These are phyloP conservation scores for Galleria mellonella DNA, from an alignment of 1,140 invertebrate species.

Conservation along the genomic window DNA sequence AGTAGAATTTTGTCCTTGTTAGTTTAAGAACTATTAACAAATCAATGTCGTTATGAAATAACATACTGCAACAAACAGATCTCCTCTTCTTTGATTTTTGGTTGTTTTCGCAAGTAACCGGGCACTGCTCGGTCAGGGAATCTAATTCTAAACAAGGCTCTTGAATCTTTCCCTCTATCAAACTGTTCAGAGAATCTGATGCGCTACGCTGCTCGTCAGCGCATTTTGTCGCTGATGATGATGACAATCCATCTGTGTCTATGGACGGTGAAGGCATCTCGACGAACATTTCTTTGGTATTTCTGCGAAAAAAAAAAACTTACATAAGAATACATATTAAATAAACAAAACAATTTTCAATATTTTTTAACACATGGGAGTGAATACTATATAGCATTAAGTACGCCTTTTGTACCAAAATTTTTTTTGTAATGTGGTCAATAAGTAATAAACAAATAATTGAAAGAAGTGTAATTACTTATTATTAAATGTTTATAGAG, in stretches of 20 bases:
- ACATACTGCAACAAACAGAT: slow-evolving; percentile 6
- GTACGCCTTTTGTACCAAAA: no score
- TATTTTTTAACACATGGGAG: no score
- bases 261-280: not conserved
- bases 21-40: no score
- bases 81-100: not conserved
- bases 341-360: no score
- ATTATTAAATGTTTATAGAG: no score
- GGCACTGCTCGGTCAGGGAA: slow-evolving; percentile 1
- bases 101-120: not conserved
- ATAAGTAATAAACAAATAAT: no score
- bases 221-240: no score
- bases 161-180: not conserved
- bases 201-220: not conserved
- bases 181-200: slow-evolving; percentile 3
- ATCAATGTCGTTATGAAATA: not conserved
- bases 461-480: no score
- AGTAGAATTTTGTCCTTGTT: no score
- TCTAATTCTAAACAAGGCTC: slow-evolving; percentile 1
- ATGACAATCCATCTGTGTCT: not conserved
- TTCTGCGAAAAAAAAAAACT: not conserved
- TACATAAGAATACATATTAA: not conserved
- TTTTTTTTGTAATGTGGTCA: no score
- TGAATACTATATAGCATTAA: no score
- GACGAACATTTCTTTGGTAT: not conserved